Evolutionary conservation across 2,113 vertebrate genomes (phyloP).

Genomic region (Oryzias curvinotus): DNA sequence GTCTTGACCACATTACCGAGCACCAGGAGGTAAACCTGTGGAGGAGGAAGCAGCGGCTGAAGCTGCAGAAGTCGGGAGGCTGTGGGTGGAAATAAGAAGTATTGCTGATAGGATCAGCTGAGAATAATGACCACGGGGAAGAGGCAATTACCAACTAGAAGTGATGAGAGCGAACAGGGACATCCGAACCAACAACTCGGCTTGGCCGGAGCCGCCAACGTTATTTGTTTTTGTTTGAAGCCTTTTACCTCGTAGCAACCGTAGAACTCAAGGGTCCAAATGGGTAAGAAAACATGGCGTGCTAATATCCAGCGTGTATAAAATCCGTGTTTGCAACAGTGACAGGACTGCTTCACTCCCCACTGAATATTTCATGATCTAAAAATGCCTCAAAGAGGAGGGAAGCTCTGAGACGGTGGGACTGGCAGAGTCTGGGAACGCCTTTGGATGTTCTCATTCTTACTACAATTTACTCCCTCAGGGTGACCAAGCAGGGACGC

Average conservation of each 20-base stretch:
- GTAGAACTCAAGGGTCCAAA: conserved; percentile 8
- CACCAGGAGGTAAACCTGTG: conserved; percentile 3
- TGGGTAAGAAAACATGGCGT: conserved; percentile 34
- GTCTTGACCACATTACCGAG: conserved; percentile 46
- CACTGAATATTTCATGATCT: conserved; percentile 50
- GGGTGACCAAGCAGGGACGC: conserved; percentile 15
- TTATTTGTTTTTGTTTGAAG: conserved; percentile 35
- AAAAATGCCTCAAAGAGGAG: conserved; percentile 21
- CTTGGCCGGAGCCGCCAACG: conserved; percentile 2
- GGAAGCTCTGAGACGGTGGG: conserved; percentile 17
- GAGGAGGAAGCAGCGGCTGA: background rate
- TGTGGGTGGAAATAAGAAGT: conserved; percentile 68
- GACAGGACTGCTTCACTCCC: conserved; percentile 28
- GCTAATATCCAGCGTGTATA: conserved; percentile 52
- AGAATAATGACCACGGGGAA: conserved; percentile 57
- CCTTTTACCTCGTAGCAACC: conserved; percentile 6
- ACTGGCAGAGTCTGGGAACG: conserved; percentile 6
- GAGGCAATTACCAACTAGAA: conserved; percentile 55
- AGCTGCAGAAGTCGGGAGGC: conserved; percentile 31
- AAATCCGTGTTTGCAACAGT: conserved; percentile 27
- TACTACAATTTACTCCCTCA: conserved; percentile 10
- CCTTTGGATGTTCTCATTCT: conserved; percentile 19
- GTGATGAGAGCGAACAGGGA: conserved; percentile 16
- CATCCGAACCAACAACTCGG: conserved; percentile 10
- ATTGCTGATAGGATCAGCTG: conserved; percentile 58